Evolutionary conservation across 2,888 invertebrate genomes (phyloP).

Genomic region (Rhodophaea formosa): DNA sequence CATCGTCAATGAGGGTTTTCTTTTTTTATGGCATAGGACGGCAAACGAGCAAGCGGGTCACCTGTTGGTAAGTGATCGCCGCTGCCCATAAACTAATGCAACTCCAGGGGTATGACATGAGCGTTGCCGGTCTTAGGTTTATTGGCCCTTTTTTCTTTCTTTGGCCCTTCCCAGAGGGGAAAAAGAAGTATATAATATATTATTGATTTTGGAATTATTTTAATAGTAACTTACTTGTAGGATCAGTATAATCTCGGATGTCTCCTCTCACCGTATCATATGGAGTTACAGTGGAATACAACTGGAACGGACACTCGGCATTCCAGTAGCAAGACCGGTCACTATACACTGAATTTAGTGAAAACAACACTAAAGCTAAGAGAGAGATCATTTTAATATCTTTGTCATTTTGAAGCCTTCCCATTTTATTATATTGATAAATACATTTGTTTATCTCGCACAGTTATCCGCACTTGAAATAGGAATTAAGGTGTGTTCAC

Average conservation of each 20-base stretch:
- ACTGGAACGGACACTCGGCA: slow-evolving; percentile 43
- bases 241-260: slow-evolving; percentile 49
- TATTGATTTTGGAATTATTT: background rate
- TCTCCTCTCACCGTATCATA: slow-evolving; percentile 65
- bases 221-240: slow-evolving; percentile 47
- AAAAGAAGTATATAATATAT: background rate
- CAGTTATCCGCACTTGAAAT: background rate
- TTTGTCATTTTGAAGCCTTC: no score
- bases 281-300: slow-evolving; percentile 61
- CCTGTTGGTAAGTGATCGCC: no score
- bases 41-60: no score
- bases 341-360: slow-evolving; percentile 29
- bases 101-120: no score
- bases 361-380: slow-evolving; percentile 26
- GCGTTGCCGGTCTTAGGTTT: no score
- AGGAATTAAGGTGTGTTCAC: background rate
- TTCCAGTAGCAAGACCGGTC: slow-evolving; percentile 57
- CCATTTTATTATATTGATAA: no score
- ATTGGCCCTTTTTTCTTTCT: no score
- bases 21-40: no score
- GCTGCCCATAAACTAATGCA: no score
- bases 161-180: no score
- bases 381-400: slow-evolving; percentile 24
- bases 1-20: no score
- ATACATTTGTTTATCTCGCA: background rate